Percentiles rank a stretch among this genome's conserved stretches.
Conservation (phyloP, 2,113 vertebrate genomes). For the Puffinus mauretanicus region DNA sequence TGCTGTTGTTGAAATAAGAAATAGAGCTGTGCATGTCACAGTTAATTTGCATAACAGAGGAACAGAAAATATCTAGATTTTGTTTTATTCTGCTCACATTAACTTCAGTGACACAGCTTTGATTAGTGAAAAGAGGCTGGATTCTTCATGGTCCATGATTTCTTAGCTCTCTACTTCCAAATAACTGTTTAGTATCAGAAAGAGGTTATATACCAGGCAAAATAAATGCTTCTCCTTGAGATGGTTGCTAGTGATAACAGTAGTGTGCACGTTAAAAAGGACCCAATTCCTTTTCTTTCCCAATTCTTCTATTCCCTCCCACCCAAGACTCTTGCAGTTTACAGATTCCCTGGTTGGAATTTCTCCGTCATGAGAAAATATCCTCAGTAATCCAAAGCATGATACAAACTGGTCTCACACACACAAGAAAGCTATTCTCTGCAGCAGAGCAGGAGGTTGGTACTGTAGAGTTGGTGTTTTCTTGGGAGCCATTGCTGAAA, state of each 20-base stretch:
- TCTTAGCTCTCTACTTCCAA: neutral
- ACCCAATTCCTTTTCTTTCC: neutral
- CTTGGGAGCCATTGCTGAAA: neutral
- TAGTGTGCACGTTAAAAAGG: neutral
- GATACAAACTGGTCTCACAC: neutral
- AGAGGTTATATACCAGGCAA: neutral
- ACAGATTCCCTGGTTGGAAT: neutral
- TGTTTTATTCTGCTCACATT: slow-evolving; percentile 12
- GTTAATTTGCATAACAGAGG: slow-evolving; percentile 20
- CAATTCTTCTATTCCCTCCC: neutral
- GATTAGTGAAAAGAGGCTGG: neutral
- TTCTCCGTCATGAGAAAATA: neutral
- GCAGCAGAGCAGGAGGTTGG: neutral
- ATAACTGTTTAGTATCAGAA: neutral
- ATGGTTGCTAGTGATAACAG: neutral
- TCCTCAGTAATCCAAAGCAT: neutral
- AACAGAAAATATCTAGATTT: neutral
- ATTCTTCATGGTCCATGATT: slow-evolving; percentile 1
- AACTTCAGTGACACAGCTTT: neutral
- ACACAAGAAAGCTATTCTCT: neutral
- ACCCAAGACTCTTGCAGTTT: neutral
- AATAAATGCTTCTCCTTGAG: neutral
- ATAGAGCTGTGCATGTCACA: slow-evolving; percentile 5
- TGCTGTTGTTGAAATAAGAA: slow-evolving; percentile 28
- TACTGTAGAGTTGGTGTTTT: neutral